Evolutionary conservation across 2,888 invertebrate genomes (phyloP).

Genomic region (Molorchus minor): DNA sequence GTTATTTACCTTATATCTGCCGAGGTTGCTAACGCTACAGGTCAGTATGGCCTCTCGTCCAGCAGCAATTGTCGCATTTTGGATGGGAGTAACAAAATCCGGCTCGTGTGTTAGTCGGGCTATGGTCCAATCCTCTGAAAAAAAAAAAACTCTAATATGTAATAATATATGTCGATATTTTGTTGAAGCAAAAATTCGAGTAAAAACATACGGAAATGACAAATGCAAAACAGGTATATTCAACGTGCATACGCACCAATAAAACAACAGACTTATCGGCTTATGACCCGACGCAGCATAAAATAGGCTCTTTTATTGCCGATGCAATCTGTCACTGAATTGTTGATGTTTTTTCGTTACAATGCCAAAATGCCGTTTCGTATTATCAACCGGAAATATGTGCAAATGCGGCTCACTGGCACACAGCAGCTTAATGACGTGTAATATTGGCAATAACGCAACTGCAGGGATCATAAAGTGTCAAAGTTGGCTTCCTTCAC

Average conservation of each 20-base stretch:
- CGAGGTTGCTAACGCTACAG: constrained; percentile 72
- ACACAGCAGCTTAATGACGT: constrained; percentile 41
- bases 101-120: constrained; percentile 69
- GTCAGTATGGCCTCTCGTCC: constrained; percentile 72
- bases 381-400: constrained; percentile 30
- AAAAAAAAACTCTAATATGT: no score
- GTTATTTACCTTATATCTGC: constrained; percentile 70
- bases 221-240: no score
- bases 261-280: no score
- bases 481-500: constrained; percentile 18
- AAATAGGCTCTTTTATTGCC: constrained; percentile 40
- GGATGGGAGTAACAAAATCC: constrained; percentile 70
- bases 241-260: no score
- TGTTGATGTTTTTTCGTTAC: not conserved
- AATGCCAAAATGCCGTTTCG: not conserved
- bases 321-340: not conserved
- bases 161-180: no score
- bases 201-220: no score
- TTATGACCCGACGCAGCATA: constrained; percentile 70
- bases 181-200: no score
- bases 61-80: constrained; percentile 71
- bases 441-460: constrained; percentile 45
- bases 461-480: constrained; percentile 37
- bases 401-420: constrained; percentile 32
- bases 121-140: constrained; percentile 70